phyloP scores from a whole-genome alignment of 2,113 vertebrate genomes.

The Erpornis zantholeuca region DNA sequence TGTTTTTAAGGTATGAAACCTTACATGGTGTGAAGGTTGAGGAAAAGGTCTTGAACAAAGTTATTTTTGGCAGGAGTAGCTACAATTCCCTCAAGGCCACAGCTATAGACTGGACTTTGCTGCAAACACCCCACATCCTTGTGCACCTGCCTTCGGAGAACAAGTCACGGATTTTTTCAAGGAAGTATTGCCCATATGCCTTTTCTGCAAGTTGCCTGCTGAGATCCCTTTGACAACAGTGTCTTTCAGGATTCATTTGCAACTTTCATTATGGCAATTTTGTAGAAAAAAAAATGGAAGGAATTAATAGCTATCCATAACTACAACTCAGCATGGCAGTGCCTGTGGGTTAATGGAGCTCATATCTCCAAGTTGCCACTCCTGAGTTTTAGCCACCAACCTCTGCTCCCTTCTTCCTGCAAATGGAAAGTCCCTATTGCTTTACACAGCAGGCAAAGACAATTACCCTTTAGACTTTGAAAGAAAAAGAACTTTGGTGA shows the following conservation, averaged over 20 bases:
- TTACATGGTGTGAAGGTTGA: not conserved
- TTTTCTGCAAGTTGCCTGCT: not conserved
- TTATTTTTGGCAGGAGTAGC: not conserved
- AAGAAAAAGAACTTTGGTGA: not conserved
- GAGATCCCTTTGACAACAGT: not conserved
- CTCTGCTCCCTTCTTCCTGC: not conserved
- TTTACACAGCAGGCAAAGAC: not conserved
- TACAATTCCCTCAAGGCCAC: not conserved
- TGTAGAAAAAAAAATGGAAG: not conserved
- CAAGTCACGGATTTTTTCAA: not conserved
- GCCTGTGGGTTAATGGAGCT: not conserved
- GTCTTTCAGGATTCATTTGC: not conserved
- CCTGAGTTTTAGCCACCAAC: not conserved
- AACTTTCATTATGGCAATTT: not conserved
- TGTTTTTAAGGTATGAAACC: not conserved
- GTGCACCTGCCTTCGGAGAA: fast-evolving
- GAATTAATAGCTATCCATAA: not conserved
- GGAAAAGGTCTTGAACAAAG: not conserved
- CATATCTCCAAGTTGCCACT: not conserved
- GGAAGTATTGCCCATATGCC: not conserved
- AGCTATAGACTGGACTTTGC: not conserved
- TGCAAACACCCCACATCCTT: not conserved
- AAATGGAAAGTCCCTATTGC: not conserved
- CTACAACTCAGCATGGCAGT: not conserved
- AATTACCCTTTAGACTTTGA: not conserved